Conservation (phyloP, 2,797 vertebrate genomes). For the Anisognathus igniventris region DNA sequence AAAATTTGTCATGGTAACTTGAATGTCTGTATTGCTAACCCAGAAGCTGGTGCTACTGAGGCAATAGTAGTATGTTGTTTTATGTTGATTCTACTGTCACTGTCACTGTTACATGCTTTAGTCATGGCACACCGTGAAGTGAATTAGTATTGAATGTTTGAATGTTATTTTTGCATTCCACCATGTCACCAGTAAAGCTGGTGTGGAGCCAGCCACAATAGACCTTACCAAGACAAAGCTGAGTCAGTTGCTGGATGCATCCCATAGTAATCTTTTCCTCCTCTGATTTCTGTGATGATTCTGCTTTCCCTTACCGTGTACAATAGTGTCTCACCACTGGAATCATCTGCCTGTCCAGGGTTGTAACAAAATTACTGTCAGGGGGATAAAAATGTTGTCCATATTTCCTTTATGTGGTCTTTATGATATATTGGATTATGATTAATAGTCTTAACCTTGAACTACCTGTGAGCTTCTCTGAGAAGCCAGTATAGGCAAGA, state of each 20-base stretch:
- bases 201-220: background rate
- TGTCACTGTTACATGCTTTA: background rate
- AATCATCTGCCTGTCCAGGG: background rate
- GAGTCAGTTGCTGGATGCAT: background rate
- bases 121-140: background rate
- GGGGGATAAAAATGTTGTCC: background rate
- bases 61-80: background rate
- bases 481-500: background rate
- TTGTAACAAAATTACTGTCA: background rate
- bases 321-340: background rate
- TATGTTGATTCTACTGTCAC: background rate
- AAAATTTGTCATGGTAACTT: background rate
- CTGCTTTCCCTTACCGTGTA: background rate
- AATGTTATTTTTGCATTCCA: background rate
- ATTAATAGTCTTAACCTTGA: background rate
- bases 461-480: background rate
- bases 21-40: background rate
- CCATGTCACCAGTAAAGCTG: background rate
- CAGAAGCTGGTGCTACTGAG: background rate
- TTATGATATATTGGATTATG: background rate
- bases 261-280: background rate
- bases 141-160: background rate
- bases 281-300: background rate
- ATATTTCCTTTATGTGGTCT: background rate
- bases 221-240: background rate